Percentiles rank a stretch among this genome's conserved stretches.
phyloP scores from a whole-genome alignment of 2,113 vertebrate genomes.

The Nycticebus coucang region DNA sequence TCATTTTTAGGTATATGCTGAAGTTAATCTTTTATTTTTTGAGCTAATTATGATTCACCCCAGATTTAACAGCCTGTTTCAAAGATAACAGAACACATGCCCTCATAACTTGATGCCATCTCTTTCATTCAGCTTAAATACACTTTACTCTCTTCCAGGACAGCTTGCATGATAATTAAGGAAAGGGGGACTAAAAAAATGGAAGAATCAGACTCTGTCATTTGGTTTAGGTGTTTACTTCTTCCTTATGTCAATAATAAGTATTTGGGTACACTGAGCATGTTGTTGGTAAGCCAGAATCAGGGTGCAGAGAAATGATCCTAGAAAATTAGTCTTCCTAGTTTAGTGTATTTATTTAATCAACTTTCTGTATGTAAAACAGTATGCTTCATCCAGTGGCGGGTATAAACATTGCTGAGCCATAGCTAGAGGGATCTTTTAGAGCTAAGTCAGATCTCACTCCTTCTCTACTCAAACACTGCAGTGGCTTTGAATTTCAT shows the following conservation, averaged over 20 bases:
- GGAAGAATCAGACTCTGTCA: background rate
- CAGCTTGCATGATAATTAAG: background rate
- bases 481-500: background rate
- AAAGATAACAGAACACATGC: background rate
- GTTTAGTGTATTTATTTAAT: background rate
- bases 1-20: background rate
- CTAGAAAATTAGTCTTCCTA: background rate
- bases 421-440: background rate
- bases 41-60: background rate
- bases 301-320: background rate
- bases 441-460: background rate
- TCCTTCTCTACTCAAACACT: background rate
- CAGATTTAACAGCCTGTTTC: background rate
- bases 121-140: constrained; percentile 8
- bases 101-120: background rate
- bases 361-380: background rate
- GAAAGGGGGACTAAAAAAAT: background rate
- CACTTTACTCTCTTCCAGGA: background rate
- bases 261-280: background rate
- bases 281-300: background rate
- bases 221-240: background rate
- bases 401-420: background rate
- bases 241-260: background rate
- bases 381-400: background rate
- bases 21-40: background rate